Evolutionary conservation across 2,888 invertebrate species (phyloP).

Genomic region (Nephrotoma flavescens): DNA sequence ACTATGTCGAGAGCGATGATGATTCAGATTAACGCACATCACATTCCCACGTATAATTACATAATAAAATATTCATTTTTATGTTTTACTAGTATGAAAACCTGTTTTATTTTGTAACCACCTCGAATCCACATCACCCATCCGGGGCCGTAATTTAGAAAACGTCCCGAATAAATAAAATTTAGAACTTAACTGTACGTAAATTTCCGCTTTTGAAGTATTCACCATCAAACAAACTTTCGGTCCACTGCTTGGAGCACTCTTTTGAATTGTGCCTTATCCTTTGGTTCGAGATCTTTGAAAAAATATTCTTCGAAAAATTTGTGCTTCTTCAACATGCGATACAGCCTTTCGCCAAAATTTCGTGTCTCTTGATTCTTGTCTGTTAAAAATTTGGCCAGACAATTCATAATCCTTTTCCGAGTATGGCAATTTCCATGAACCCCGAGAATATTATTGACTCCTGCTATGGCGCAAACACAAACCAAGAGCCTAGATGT

Average conservation of each 20-base stretch:
- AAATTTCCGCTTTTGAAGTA: neutral
- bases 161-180: neutral
- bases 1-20: neutral
- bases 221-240: neutral
- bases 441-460: conserved; percentile 33
- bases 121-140: neutral
- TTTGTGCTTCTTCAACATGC: conserved; percentile 23
- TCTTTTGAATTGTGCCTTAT: neutral
- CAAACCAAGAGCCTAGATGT: conserved; percentile 38
- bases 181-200: neutral
- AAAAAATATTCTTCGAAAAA: conserved; percentile 26
- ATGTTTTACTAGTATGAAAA: neutral
- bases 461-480: conserved; percentile 39
- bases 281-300: conserved; percentile 21
- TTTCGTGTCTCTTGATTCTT: conserved; percentile 28
- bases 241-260: neutral
- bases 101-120: neutral
- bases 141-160: neutral
- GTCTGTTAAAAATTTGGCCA: conserved; percentile 28
- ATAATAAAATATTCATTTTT: neutral
- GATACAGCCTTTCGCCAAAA: conserved; percentile 28
- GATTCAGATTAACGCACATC: neutral
- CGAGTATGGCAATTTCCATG: conserved; percentile 25
- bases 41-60: neutral
- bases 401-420: conserved; percentile 23